Conservation (phyloP, 2,797 vertebrate species). For the Lithobates pipiens region DNA sequence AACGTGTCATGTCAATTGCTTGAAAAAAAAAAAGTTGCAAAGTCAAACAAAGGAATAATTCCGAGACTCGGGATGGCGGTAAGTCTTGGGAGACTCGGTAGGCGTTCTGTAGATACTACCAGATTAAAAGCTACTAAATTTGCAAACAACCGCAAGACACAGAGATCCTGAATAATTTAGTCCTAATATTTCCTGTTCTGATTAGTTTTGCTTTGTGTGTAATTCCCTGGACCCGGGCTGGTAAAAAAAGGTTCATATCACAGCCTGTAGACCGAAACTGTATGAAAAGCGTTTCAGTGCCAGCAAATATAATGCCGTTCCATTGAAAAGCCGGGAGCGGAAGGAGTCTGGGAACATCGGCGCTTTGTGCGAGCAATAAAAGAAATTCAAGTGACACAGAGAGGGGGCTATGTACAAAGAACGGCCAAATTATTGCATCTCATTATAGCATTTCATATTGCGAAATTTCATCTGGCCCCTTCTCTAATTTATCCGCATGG, state of each 20-base stretch:
- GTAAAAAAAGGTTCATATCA: conserved; percentile 53
- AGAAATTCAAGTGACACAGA: not conserved
- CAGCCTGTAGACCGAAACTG: conserved; percentile 6
- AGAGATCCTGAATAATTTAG: conserved; percentile 64
- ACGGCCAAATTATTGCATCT: not conserved
- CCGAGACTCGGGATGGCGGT: conserved; percentile 37
- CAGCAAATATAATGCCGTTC: not conserved
- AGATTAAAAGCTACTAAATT: conserved; percentile 60
- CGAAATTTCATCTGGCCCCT: not conserved
- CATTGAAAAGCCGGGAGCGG: not conserved
- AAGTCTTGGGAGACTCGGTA: conserved; percentile 58
- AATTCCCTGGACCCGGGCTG: conserved; percentile 51
- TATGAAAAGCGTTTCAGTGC: not conserved
- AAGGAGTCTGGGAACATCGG: not conserved
- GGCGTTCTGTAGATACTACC: conserved; percentile 53
- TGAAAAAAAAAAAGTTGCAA: conserved; percentile 10
- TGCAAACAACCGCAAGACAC: conserved; percentile 53
- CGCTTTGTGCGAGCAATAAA: not conserved
- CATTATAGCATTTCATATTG: not conserved
- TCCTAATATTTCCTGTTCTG: conserved; percentile 50
- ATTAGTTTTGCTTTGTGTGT: conserved; percentile 45
- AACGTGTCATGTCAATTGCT: not conserved
- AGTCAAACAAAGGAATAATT: conserved; percentile 55
- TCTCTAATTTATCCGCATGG: not conserved
- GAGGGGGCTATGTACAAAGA: not conserved